phyloP scores from a whole-genome alignment of 1,140 invertebrate species.

The Coboldia fuscipes region DNA sequence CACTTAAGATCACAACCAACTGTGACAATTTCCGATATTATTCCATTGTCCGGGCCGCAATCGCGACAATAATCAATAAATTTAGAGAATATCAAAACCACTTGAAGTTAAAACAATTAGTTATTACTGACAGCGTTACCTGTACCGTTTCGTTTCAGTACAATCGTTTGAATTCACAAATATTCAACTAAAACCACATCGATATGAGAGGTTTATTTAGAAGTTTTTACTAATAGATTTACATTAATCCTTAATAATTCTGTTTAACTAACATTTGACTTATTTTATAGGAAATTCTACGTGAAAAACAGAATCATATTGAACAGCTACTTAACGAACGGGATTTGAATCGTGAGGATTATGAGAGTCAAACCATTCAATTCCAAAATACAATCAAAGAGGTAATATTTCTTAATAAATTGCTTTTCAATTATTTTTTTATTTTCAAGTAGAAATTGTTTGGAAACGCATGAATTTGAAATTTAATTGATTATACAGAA shows the following conservation, averaged over 20 bases:
- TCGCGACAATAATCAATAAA: no score
- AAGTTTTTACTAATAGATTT: not conserved
- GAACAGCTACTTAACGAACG: slow-evolving; percentile 73
- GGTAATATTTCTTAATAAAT: no score
- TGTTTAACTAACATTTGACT: not conserved
- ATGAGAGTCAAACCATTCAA: slow-evolving; percentile 30
- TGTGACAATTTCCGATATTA: no score
- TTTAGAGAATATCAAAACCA: no score
- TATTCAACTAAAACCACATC: no score
- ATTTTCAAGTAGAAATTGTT: not conserved
- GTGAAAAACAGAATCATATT: slow-evolving; percentile 84
- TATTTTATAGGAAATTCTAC: slow-evolving; percentile 52
- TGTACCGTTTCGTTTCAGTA: no score
- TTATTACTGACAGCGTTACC: no score
- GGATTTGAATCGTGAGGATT: slow-evolving; percentile 69
- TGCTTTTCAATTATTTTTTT: no score
- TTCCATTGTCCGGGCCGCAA: no score
- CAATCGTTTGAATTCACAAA: no score
- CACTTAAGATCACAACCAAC: no score
- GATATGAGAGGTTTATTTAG: not conserved
- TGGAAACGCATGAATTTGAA: not conserved
- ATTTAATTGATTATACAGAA: slow-evolving; percentile 1
- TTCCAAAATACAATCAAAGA: slow-evolving; percentile 20
- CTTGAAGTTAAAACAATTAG: no score
- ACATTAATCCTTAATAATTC: not conserved